Base-by-base conservation (phyloP, 2,888 invertebrate genomes). In the Folsomia candida region DNA sequence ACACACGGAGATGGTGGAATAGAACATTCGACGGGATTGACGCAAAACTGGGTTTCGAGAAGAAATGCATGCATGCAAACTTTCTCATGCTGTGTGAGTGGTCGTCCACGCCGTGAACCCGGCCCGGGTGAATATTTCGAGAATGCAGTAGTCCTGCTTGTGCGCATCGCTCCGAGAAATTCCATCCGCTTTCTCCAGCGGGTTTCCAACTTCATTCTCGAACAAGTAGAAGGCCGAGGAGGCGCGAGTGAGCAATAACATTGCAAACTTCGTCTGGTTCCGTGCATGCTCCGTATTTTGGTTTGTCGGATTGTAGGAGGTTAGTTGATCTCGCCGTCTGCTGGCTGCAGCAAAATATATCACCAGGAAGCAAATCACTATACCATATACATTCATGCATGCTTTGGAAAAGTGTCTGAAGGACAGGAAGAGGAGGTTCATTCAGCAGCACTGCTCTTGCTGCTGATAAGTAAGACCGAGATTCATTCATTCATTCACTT, bases 111-210 rank as follows among this genome's bases (percentile, higher is more conserved):
- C 54, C n/a, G 18, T 54, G 18, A 37, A 54, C 20, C 54, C 54
- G 47, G 54, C 20, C 22, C 54, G 54, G 54, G 37, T 37, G 14
- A 37, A 37, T n/a, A n/a, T 37, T 37, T 37, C 37, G 37, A 37
- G 37, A 6, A 20, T 54, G 54, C 18, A 20, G 22, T 22, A 54
- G 22, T 20, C 54, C 4, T 6, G 22, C 6, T 54, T 54, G 6
- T 54, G 54, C 54, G 54, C 54, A 54, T 18, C 54, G 6, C 54
- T 18, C 54, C 54, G 54, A 54, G 6, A 4, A 37, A 54, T n/a
- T 20, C n/a, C n/a, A n/a, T 54, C 54, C 54, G 54, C 54, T 18
- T 54, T 54, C 54, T 54, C 54, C 54, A 54, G 54, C n/a, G 22
- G 14, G 37, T 37, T 37, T n/a, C n/a, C n/a, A n/a, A n/a, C n/a